A percentile compares a stretch with the other conserved stretches of the same genome.
These are phyloP conservation scores for Blastobasis adustella DNA, from an alignment of 2,888 invertebrate species.

Conservation along the genomic window DNA sequence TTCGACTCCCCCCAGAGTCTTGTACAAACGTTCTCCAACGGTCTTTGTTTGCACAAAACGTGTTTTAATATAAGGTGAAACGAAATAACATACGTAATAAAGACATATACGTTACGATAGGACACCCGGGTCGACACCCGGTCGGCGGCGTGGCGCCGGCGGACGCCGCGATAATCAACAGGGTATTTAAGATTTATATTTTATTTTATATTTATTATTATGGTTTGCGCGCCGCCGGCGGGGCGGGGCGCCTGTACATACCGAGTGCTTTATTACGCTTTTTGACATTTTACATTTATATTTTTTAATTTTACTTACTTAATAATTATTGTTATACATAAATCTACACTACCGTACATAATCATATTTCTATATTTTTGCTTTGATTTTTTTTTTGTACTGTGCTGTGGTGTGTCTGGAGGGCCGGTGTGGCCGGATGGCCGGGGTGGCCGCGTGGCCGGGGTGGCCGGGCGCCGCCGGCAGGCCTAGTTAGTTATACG, in stretches of 20 bases:
- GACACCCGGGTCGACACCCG: slow-evolving; percentile 50
- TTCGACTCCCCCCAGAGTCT: background rate
- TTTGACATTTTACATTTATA: slow-evolving; percentile 56
- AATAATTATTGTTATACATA: slow-evolving; percentile 3
- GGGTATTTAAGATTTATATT: slow-evolving; percentile 73
- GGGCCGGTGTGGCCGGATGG: slow-evolving; percentile 8
- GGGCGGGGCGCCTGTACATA: slow-evolving; percentile 39
- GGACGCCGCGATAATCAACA: slow-evolving; percentile 52
- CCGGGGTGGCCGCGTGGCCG: background rate
- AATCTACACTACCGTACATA: slow-evolving; percentile 28
- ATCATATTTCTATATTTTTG: slow-evolving; percentile 39
- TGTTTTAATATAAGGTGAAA: slow-evolving; percentile 54
- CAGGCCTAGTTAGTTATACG: background rate
- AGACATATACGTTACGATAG: slow-evolving; percentile 74
- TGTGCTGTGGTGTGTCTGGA: slow-evolving; percentile 15
- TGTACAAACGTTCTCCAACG: slow-evolving; percentile 55
- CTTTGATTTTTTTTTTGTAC: slow-evolving; percentile 30
- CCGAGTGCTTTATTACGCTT: slow-evolving; percentile 68
- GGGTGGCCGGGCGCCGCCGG: background rate
- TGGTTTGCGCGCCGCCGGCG: slow-evolving; percentile 30
- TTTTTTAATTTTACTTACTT: no score
- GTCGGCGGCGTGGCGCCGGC: background rate
- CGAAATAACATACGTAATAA: slow-evolving; percentile 74
- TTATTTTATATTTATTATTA: slow-evolving; percentile 68
- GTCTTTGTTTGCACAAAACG: slow-evolving; percentile 62